Evolutionary conservation across 2,888 invertebrate genomes (phyloP).

Genomic region (Macrosoma leucophasiata): DNA sequence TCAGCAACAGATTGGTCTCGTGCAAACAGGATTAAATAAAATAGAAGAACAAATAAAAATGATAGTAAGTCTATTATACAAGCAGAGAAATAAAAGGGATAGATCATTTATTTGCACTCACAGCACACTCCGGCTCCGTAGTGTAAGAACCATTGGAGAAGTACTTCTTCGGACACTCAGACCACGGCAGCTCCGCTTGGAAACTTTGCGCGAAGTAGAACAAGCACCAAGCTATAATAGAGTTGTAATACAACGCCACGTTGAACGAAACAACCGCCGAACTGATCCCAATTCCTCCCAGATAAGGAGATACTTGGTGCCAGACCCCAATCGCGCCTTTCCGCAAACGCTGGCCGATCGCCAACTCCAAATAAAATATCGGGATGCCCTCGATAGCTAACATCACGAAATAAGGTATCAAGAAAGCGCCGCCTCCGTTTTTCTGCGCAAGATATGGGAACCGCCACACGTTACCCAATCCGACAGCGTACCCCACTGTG

Average conservation of each 20-base stretch:
- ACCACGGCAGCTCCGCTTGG: conserved; percentile 93
- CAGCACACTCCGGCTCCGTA: conserved; percentile 87
- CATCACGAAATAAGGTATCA: conserved; percentile 98
- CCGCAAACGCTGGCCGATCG: conserved; percentile 93
- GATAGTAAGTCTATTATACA: too few species aligned
- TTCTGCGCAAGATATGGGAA: conserved; percentile 97
- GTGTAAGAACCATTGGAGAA: conserved; percentile 87
- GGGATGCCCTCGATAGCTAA: conserved; percentile 95
- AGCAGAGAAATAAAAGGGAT: too few species aligned
- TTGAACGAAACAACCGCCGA: conserved; percentile 97
- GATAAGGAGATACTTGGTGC: conserved; percentile 93
- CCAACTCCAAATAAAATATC: conserved; percentile 96
- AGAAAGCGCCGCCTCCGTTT: conserved; percentile 96
- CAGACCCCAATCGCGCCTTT: conserved; percentile 97
- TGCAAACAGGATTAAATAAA: too few species aligned
- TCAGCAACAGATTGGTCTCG: too few species aligned
- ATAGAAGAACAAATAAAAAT: too few species aligned
- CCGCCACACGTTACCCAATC: conserved; percentile 96
- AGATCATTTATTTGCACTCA: too few species aligned
- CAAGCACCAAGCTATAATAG: conserved; percentile 98
- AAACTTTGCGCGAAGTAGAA: conserved; percentile 97
- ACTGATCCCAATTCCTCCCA: conserved; percentile 93
- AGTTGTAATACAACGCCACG: conserved; percentile 97
- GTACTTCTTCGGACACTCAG: conserved; percentile 90
- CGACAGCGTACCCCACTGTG: conserved; percentile 96